Evolutionary conservation across 2,113 vertebrate species (phyloP), one percentile per base, ranked within the genome.

Genomic region (Pomatorhinus ruficollis): DNA sequence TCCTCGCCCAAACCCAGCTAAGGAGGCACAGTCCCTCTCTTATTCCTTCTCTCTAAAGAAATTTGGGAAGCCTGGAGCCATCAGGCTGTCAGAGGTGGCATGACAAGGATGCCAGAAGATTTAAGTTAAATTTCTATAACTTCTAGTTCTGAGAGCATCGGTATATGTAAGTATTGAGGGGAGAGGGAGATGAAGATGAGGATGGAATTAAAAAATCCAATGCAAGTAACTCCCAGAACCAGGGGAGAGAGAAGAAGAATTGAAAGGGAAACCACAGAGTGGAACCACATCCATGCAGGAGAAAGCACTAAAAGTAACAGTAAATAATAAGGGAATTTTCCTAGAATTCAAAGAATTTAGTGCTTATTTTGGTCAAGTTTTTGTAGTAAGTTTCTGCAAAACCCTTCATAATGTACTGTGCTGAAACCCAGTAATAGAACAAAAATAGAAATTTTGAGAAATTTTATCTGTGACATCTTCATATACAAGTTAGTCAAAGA

Each of bases 131-230:
- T 54, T 63, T 10, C 11, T 37, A 1, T 4, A 33, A 20, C 24
- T 23, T 15, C 63, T 83, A 49, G 3, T 10, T 87, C 64, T 17
- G 5, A 65, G 33, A 49, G 4, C 13, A 15, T 4, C 47, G 8
- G n/a, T 54, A 3, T 3, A 15, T 16, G 10, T 10, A 50, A 16
- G 2, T 30, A 44, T 13, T 33, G 18, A n/a, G 20, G 37, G 11
- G 2, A 5, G 12, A n/a, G 6, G 15, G 11, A 81, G 11, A 40
- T 8, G 8, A 59, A 50, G 7, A 71, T 1, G 3, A 8, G 2
- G 11, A 54, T 31, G 23, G 33, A n/a, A 80, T 27, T 13, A 40
- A 56, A n/a, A 88, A 76, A 40, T 3, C 5, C 5, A 54, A 83
- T 9, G 35, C 35, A 70, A 63, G 8, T 61, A 45, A 54, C 12